Evolutionary conservation across 2,888 invertebrate genomes (phyloP).

Genomic region (Fragum sueziense): DNA sequence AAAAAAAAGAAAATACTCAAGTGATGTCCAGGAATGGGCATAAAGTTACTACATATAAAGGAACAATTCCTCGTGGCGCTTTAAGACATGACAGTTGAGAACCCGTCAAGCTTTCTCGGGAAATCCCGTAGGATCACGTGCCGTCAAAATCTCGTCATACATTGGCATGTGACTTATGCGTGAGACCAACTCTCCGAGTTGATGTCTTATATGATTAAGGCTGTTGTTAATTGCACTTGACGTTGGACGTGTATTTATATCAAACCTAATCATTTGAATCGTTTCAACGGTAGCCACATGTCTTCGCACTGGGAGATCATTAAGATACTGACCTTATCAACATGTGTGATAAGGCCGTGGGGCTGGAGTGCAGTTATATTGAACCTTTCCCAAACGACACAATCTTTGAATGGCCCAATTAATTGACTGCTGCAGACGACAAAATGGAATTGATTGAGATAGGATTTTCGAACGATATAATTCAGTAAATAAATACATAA

Average conservation of each 20-base stretch:
- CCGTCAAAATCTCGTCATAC: constrained; percentile 20
- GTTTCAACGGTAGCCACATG: constrained; percentile 1
- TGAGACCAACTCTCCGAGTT: background rate
- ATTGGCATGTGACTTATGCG: background rate
- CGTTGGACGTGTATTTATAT: constrained; percentile 8
- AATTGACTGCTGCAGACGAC: no score
- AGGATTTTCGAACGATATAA: no score
- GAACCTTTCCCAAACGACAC: no score
- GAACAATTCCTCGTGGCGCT: background rate
- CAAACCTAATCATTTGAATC: background rate
- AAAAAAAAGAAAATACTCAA: no score
- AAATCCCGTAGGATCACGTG: constrained; percentile 16
- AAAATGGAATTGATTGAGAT: no score
- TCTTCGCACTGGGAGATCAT: background rate
- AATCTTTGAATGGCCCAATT: no score
- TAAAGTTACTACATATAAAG: no score
- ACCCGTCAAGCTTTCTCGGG: background rate
- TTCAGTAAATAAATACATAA: no score
- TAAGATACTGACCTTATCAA: background rate
- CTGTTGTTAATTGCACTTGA: constrained; percentile 10
- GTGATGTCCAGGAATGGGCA: no score
- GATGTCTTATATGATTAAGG: constrained; percentile 9
- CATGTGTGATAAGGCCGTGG: background rate
- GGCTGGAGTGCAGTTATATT: background rate
- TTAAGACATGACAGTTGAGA: background rate